phyloP scores from a whole-genome alignment of 2,797 vertebrate genomes.

The Percopsis omiscomaycus region DNA sequence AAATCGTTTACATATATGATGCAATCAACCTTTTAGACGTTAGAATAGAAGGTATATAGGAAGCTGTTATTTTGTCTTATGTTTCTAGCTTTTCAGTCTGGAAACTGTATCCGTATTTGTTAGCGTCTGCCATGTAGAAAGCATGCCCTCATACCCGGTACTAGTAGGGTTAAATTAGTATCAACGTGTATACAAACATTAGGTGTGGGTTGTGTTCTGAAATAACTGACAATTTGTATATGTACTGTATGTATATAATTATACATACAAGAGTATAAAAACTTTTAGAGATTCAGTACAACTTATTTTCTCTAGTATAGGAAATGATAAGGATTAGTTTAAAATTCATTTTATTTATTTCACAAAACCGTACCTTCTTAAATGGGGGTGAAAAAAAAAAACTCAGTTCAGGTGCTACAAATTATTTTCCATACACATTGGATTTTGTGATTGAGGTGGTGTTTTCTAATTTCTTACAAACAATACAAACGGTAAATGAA shows the following conservation, averaged over 20 bases:
- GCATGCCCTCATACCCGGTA: too few species aligned
- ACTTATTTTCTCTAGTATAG: too few species aligned
- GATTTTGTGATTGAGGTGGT: not conserved
- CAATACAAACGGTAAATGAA: not conserved
- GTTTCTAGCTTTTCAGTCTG: too few species aligned
- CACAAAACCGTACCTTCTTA: not conserved
- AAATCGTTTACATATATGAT: not conserved
- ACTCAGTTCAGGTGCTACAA: constrained; percentile 28
- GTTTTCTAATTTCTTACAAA: not conserved
- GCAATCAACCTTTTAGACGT: not conserved
- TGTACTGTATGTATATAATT: too few species aligned
- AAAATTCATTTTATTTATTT: constrained; percentile 6
- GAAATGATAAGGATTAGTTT: too few species aligned
- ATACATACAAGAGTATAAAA: not conserved
- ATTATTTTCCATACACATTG: not conserved
- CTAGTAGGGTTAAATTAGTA: too few species aligned
- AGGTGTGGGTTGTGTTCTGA: not conserved
- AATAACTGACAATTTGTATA: too few species aligned
- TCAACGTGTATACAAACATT: too few species aligned
- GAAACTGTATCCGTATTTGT: too few species aligned
- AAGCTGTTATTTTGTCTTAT: too few species aligned
- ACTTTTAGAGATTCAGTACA: not conserved
- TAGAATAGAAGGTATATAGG: not conserved
- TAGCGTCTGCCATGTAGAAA: too few species aligned
- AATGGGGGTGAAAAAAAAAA: not conserved